phyloP scores from a whole-genome alignment of 2,797 vertebrate genomes.

The Peromyscus eremicus region DNA sequence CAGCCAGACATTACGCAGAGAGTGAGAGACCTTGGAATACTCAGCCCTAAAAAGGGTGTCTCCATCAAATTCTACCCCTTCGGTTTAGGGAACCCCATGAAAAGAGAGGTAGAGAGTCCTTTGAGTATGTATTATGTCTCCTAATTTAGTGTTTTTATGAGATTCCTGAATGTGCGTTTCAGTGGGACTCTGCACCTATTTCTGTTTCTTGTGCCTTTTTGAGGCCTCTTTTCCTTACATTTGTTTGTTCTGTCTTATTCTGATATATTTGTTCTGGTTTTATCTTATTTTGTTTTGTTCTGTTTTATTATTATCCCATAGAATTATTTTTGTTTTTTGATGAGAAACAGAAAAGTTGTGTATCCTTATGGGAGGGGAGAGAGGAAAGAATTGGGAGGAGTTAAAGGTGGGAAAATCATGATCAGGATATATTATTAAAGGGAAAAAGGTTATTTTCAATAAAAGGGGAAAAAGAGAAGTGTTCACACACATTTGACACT shows the following conservation, averaged over 20 bases:
- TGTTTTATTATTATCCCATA: not conserved
- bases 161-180: not conserved
- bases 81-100: not conserved
- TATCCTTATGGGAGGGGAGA: not conserved
- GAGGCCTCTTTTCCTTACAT: not conserved
- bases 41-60: not conserved
- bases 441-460: not conserved
- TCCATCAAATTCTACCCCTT: too few species aligned
- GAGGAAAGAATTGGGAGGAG: not conserved
- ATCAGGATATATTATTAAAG: not conserved
- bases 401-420: not conserved
- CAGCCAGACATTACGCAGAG: not conserved
- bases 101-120: not conserved
- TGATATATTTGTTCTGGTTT: not conserved
- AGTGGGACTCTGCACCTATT: not conserved
- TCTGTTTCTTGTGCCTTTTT: not conserved
- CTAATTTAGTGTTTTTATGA: not conserved
- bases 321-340: not conserved
- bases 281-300: not conserved
- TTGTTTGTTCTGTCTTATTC: not conserved
- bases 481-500: not conserved
- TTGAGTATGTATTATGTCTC: not conserved
- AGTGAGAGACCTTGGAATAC: not conserved
- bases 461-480: not conserved
- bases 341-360: not conserved